Base-by-base conservation (phyloP, 1,140 invertebrate genomes). In the Drosophila melanica region DNA sequence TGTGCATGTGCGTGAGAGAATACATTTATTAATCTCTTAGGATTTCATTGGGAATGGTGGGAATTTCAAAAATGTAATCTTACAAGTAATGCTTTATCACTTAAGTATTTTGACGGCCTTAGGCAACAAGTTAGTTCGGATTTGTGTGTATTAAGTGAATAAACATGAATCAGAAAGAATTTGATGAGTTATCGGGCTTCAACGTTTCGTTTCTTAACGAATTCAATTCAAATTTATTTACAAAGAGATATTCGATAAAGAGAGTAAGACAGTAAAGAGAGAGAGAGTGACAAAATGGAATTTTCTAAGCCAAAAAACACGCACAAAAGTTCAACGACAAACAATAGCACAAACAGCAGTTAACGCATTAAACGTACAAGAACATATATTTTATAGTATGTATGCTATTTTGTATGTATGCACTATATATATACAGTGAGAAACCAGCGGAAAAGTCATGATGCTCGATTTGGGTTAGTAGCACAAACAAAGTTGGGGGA, bases 41-140 rank as follows among this genome's bases (percentile, higher is more conserved):
- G 63, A 60, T 89, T 80, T 65, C 65, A 70, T 81, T 64, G 9
- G 51, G 42, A 63, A 37, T 77, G 77, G 70, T 63, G 42, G 37
- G 48, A 89, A 89, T 90, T 80, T 81, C 84, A 89, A 79, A 87
- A 75, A 77, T 54, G 63, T 71, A 89, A 89, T 89, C 84, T 89
- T 89, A 89, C 84, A 89, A 84, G 77, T 80, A 77, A 70, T 84
- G 47, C 70, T 75, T 75, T 87, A 35, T 87, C 84, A 74, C 72
- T 87, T 87, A 89, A 90, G 84, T 89, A 89, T 84, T 89, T 89
- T 89, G 84, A 84, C 84, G 79, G 85, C 84, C 84, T 89, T 81
- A 89, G 84, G 84, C 84, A 89, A 89, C 77, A 80, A 82, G 74
- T 84, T 84, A 90, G 82, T 89, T 89, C 84, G 84, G 84, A 89